Evolutionary conservation across 2,888 invertebrate genomes (phyloP), one percentile per base, ranked within the genome.

Genomic region (Oeneis ivallda): DNA sequence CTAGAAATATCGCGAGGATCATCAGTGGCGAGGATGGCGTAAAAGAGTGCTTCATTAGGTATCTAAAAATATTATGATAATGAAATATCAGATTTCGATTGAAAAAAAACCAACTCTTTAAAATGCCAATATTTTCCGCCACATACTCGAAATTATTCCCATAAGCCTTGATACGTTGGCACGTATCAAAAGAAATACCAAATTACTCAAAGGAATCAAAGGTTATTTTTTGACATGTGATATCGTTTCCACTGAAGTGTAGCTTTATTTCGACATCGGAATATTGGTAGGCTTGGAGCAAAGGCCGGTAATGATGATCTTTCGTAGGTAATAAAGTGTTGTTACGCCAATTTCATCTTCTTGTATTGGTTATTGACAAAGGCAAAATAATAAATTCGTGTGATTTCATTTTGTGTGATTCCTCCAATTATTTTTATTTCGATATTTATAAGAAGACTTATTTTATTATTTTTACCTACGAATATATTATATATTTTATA

Each of bases 261-360:
- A 34, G 52, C n/a, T 34, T 34, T 34, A 32, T 52, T 32, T 52
- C 52, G 52, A n/a, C 13, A 52, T 37, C 73, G 73, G 75, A 78
- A 75, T 76, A 75, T 76, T 77, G 78, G 79, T 61, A 81, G 80
- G 82, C 79, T 76, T 76, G 73, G 74, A 76, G 65, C 59, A 62
- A 64, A 74, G 72, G 77, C 73, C 72, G 78, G 77, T 81, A 86
- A 84, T 86, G 80, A 85, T 85, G 87, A 87, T 87, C 86, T 86
- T 85, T 86, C 77, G 79, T 70, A 66, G 70, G 78, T 79, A 84
- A 86, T 86, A 85, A 84, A 84, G 84, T 82, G 81, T 77, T 79
- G 67, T 71, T 70, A 66, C 61, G 59, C 62, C 26, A 54, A 39
- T 62, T 62, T 57, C 59, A 67, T 73, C 68, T 65, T 56, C 65